Conservation (phyloP, 2,113 vertebrate genomes). For the Himantopus leucocephalus region DNA sequence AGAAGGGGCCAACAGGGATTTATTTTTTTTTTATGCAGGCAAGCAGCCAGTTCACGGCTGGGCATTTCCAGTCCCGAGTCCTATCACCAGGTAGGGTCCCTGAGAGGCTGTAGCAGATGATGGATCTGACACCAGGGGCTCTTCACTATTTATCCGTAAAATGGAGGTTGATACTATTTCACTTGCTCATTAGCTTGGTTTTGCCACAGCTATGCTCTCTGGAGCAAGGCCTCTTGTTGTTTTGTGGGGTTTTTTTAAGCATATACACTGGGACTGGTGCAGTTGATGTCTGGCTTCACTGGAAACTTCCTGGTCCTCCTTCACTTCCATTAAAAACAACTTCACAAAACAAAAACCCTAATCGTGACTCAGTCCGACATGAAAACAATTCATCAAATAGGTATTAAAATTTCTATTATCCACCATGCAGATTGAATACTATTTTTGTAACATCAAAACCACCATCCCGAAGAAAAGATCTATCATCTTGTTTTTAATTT, state of each 20-base stretch:
- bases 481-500: not conserved
- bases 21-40: not conserved
- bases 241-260: not conserved
- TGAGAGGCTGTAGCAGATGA: not conserved
- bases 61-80: not conserved
- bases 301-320: not conserved
- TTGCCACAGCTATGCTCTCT: not conserved
- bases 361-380: not conserved
- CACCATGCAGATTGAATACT: not conserved
- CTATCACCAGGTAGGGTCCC: not conserved
- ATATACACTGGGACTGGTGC: not conserved
- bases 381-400: not conserved
- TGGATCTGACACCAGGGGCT: not conserved
- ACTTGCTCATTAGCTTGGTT: not conserved
- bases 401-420: not conserved
- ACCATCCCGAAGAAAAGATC: not conserved
- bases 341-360: not conserved
- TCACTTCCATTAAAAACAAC: not conserved
- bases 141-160: not conserved
- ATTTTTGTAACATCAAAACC: not conserved
- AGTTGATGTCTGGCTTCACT: not conserved
- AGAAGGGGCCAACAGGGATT: not conserved
- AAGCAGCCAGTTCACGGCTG: not conserved
- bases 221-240: not conserved
- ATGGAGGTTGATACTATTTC: not conserved